Conservation (phyloP, 2,113 vertebrate species). For the Coreoperca whiteheadi region DNA sequence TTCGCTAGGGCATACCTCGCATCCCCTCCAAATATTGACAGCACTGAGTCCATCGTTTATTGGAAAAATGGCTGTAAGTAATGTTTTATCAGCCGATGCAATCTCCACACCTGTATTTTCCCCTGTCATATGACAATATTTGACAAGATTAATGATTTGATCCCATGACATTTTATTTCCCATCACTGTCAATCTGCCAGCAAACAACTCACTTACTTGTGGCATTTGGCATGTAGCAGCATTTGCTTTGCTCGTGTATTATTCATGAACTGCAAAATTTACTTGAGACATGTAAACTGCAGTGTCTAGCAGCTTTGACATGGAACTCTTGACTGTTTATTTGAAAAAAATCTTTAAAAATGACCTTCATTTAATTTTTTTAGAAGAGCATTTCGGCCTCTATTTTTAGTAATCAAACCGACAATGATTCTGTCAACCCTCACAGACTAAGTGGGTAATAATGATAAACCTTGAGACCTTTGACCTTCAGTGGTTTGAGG, state of each 20-base stretch:
- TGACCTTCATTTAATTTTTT: slow-evolving; percentile 12
- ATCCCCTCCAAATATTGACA: slow-evolving; percentile 85
- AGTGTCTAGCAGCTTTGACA: slow-evolving; percentile 26
- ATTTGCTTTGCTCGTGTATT: slow-evolving; percentile 58
- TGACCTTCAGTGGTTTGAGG: slow-evolving; percentile 76
- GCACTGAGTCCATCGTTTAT: slow-evolving; percentile 81
- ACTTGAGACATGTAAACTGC: slow-evolving; percentile 49
- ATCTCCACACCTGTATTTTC: slow-evolving; percentile 82
- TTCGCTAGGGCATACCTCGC: slow-evolving; percentile 77
- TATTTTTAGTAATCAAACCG: slow-evolving; percentile 58
- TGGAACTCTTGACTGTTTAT: slow-evolving; percentile 52
- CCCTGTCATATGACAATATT: slow-evolving; percentile 79
- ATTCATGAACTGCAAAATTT: slow-evolving; percentile 68
- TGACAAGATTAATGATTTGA: slow-evolving; percentile 81
- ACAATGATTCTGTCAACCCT: slow-evolving; percentile 47
- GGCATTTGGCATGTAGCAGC: slow-evolving; percentile 77
- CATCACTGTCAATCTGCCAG: slow-evolving; percentile 71
- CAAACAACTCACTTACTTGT: slow-evolving; percentile 74
- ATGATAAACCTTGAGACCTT: slow-evolving; percentile 77
- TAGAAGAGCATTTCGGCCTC: background rate
- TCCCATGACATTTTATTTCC: slow-evolving; percentile 82
- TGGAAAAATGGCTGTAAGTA: slow-evolving; percentile 84
- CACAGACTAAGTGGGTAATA: slow-evolving; percentile 67
- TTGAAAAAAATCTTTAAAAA: slow-evolving; percentile 20
- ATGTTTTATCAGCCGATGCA: slow-evolving; percentile 83